Base-by-base conservation (phyloP, 2,797 vertebrate genomes). In the Lagocephalus sceleratus region DNA sequence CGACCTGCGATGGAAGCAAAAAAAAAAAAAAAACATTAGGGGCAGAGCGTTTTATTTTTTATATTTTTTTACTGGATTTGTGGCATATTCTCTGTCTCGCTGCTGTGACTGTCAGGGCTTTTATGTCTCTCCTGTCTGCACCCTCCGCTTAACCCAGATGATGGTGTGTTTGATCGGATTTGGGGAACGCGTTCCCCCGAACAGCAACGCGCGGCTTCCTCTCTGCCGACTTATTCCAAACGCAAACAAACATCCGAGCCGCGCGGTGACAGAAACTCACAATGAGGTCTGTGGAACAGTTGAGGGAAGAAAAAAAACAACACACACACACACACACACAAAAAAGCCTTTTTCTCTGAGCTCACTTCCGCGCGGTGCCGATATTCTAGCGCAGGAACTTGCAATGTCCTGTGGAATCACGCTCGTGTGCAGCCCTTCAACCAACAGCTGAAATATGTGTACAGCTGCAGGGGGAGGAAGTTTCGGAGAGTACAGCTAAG, bases 321-420 rank as follows among this genome's bases (percentile, higher is more conserved):
- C n/a, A n/a, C n/a, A n/a, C n/a, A n/a, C n/a, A n/a, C n/a, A n/a
- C n/a, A n/a, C n/a, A n/a, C n/a, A n/a, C n/a, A n/a, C 48, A 51
- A 66, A 84, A 83, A 82, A 88, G 85, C 63, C 5, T 8, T 29
- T 10, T 29, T 29, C 43, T 5, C 68, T 87, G 84, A 88, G 71
- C 69, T 88, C 59, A 88, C 85, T 78, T 89, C 86, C 77, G 47
- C 22, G 25, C 60, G 21, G 48, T 51, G 44, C 49, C 57, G 67
- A 79, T 62, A 54, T 82, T 79, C 20, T 53, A 69, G 64, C 41
- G 66, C 68, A 76, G 81, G 76, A 79, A 83, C 75, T 79, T 19
- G 63, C 78, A 58, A 71, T 79, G 78, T 88, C 80, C 86, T 82
- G 83, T 79, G 70, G 80, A 79, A 71, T 84, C 70, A 63, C 49